Percentiles rank a stretch among this genome's conserved stretches.
Evolutionary conservation across 2,113 vertebrate species (phyloP).

Genomic region (Rutilus rutilus): DNA sequence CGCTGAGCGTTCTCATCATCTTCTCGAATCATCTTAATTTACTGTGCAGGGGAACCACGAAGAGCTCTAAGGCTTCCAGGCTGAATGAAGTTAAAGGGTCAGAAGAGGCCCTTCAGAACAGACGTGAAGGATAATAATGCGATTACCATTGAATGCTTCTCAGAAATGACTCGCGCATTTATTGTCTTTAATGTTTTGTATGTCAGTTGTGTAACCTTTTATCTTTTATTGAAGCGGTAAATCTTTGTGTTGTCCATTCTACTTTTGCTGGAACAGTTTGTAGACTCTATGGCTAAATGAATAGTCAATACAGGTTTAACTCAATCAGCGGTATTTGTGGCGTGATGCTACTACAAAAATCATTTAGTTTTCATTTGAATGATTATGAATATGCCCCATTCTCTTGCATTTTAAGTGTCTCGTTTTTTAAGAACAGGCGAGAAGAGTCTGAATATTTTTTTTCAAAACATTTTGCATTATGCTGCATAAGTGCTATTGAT

Average conservation of each 20-base stretch:
- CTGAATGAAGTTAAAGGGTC: conserved; percentile 12
- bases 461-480: background rate
- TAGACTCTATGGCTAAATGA: background rate
- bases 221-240: conserved; percentile 2
- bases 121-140: conserved; percentile 21
- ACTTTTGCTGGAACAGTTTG: background rate
- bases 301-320: background rate
- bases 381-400: background rate
- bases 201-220: conserved; percentile 28
- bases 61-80: conserved; percentile 30
- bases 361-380: background rate
- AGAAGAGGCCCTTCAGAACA: background rate
- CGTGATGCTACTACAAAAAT: background rate
- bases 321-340: background rate
- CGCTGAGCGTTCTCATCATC: background rate
- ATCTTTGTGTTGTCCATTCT: background rate
- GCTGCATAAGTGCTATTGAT: background rate
- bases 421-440: no score
- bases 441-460: no score
- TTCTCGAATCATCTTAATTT: conserved; percentile 32
- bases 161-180: background rate
- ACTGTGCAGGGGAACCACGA: background rate
- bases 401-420: background rate
- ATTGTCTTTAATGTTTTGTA: conserved; percentile 18
- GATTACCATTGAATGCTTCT: conserved; percentile 22